Evolutionary conservation across 2,797 vertebrate genomes (phyloP).

Genomic region (Xiphophorus birchmanni): DNA sequence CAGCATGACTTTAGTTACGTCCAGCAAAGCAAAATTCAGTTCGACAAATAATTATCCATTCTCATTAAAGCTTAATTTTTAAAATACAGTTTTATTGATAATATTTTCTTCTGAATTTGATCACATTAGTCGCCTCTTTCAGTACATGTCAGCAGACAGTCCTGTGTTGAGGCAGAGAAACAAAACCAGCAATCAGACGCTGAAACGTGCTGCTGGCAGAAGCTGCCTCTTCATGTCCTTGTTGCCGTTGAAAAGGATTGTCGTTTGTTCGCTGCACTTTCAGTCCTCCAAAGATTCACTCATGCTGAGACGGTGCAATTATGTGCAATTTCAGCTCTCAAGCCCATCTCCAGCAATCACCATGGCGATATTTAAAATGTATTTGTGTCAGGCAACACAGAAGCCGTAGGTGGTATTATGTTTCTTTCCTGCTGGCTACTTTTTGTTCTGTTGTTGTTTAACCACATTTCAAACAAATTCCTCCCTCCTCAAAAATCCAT

Average conservation of each 20-base stretch:
- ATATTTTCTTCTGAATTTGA: neutral
- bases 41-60: neutral
- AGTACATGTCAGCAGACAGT: neutral
- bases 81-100: neutral
- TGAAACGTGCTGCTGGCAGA: constrained; percentile 28
- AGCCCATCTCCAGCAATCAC: constrained; percentile 81
- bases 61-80: neutral
- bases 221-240: constrained; percentile 51
- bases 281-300: constrained; percentile 69
- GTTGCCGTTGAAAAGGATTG: constrained; percentile 51
- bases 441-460: constrained; percentile 53
- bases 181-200: constrained; percentile 29
- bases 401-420: constrained; percentile 47
- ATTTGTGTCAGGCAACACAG: constrained; percentile 63
- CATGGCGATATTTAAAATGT: constrained; percentile 82
- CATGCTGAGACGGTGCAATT: constrained; percentile 77
- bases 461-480: constrained; percentile 44
- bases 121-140: neutral
- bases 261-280: constrained; percentile 71
- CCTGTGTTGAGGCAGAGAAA: neutral
- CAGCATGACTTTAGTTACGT: neutral
- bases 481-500: constrained; percentile 32
- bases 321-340: constrained; percentile 81
- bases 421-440: constrained; percentile 39
- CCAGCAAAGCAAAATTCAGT: neutral